phyloP scores from a whole-genome alignment of 1,140 invertebrate genomes.

The Steinernema khuongi region DNA sequence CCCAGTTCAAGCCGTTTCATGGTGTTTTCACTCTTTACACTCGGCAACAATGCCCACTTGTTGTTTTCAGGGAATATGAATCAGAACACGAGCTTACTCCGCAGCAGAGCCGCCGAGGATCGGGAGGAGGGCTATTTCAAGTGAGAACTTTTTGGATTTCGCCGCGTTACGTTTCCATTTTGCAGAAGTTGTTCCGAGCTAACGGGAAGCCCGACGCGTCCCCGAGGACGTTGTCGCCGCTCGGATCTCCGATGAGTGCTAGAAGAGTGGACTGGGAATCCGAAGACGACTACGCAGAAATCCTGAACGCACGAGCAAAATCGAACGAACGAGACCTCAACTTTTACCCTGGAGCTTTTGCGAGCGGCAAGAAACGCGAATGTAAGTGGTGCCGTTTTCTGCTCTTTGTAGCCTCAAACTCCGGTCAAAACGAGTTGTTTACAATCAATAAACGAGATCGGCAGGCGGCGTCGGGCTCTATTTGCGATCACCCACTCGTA shows the following conservation, averaged over 20 bases:
- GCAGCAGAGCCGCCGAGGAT: conserved; percentile 14
- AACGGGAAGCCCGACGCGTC: not conserved
- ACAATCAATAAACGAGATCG: not conserved
- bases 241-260: not conserved
- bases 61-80: conserved; percentile 7
- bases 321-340: conserved; percentile 8
- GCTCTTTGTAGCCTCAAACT: not conserved
- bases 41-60: not conserved
- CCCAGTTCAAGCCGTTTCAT: too few species aligned
- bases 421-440: not conserved
- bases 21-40: not conserved
- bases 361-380: conserved; percentile 7
- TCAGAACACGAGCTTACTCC: conserved; percentile 12
- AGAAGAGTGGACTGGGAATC: not conserved
- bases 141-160: not conserved
- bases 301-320: conserved; percentile 12
- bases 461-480: not conserved
- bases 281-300: conserved; percentile 15
- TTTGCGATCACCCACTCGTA: not conserved
- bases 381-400: not conserved
- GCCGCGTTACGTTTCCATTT: not conserved
- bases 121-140: not conserved
- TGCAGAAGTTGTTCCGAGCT: conserved; percentile 1
- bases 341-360: not conserved
- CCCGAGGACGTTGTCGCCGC: not conserved